Base-by-base conservation (phyloP, 2,888 invertebrate genomes). In the Drosophila prostipennis region DNA sequence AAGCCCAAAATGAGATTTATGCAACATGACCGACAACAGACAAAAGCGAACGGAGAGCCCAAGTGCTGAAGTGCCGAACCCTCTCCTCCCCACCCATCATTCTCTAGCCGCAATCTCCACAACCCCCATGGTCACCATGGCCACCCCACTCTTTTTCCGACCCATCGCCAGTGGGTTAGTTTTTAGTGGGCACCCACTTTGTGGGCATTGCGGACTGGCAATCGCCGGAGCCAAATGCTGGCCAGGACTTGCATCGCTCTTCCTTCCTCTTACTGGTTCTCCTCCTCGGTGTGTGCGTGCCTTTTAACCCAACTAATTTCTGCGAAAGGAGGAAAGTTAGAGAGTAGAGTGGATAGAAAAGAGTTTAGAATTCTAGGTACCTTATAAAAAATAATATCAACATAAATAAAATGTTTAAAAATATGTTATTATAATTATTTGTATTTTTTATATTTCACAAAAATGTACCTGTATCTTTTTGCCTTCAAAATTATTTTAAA, bases 1-100 rank as follows among this genome's bases (percentile, higher is more conserved):
- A 89, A 87, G 79, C 82, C 89, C 85, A 89, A 87, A 71, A 89
- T 89, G 89, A 88, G 89, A 89, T 87, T 87, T 89, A 87, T 87
- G 89, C 87, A 80, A 85, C 80, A 88, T 89, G 85, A 79, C 78
- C 82, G 81, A 81, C 88, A 87, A 81, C 86, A 71, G 55, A 63
- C 70, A 70, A 63, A 70, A 72, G 72, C 70, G 72, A 69, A 3
- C 52, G 53, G 51, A 70, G 69, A 68, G 83, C 77, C 78, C 82
- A 86, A 82, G 88, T 83, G 88, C 88, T 88, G 87, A 88, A 82
- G 87, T 86, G 83, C 56, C 45, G 56, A 23, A 23, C 54, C 53
- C 43, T n/a, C 14, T 19, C 8, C 64, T 11, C 1, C 19, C 19
- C 19, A 19, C 19, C 69, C 77, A 48, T 74, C 77, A 48, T 74